A percentile compares a stretch with the other conserved stretches of the same genome.
Evolutionary conservation across 2,888 invertebrate genomes (phyloP).

Genomic region (Drosophila subsilvestris): DNA sequence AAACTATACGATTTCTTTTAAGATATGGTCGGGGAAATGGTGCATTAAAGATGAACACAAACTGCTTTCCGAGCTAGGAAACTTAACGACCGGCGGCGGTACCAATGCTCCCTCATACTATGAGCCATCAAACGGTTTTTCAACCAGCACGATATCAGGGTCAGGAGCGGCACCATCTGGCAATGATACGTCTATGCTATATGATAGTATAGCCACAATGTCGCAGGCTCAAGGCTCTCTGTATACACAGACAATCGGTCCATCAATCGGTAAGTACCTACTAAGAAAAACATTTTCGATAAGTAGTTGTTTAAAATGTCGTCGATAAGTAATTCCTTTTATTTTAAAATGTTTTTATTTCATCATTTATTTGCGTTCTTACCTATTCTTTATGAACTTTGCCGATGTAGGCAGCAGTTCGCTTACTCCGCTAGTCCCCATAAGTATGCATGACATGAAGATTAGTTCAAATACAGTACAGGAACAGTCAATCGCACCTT

Average conservation of each 20-base stretch:
- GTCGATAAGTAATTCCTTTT: conserved; percentile 19
- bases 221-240: conserved; percentile 89
- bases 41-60: conserved; percentile 96
- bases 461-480: conserved; percentile 86
- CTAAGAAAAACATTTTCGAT: not conserved
- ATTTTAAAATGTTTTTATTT: conserved; percentile 33
- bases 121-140: conserved; percentile 85
- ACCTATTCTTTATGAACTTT: conserved; percentile 23
- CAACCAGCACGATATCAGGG: conserved; percentile 63
- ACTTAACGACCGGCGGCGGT: conserved; percentile 85
- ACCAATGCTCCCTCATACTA: conserved; percentile 83
- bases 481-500: conserved; percentile 88
- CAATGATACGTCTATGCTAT: conserved; percentile 86
- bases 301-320: conserved; percentile 3
- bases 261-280: conserved; percentile 87
- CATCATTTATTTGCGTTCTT: conserved; percentile 14
- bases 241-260: conserved; percentile 91
- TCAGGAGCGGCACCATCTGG: conserved; percentile 60
- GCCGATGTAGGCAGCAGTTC: conserved; percentile 85
- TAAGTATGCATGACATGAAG: conserved; percentile 91
- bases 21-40: conserved; percentile 96
- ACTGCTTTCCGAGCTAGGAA: conserved; percentile 91
- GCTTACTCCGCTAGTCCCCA: conserved; percentile 89
- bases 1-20: not conserved
- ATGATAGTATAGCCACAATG: conserved; percentile 90